A percentile compares a stretch with the other conserved stretches of the same genome.
Conservation (phyloP, 2,797 vertebrate genomes). For the Rhyacichthys aspro region DNA sequence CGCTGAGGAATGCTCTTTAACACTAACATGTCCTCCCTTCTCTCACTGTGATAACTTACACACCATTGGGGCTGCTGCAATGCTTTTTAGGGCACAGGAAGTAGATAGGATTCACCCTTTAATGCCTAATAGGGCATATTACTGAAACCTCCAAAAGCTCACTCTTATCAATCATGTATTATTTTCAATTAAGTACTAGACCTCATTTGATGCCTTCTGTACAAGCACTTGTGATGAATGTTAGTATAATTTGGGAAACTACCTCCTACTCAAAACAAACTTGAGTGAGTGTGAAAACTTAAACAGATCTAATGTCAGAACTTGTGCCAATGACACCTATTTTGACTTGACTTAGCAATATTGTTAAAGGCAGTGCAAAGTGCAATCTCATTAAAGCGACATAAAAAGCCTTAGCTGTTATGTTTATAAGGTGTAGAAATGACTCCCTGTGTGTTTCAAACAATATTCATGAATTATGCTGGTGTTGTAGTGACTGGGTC, state of each 20-base stretch:
- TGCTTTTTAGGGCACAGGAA: conserved; percentile 27
- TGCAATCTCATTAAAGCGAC: conserved; percentile 16
- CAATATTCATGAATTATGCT: too few relatives aligned
- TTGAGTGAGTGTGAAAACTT: conserved; percentile 12
- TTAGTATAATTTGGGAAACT: conserved; percentile 10
- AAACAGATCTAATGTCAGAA: conserved; percentile 13
- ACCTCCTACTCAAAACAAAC: conserved; percentile 9
- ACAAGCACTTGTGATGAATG: conserved; percentile 8
- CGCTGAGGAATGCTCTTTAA: conserved; percentile 72
- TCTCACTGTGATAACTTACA: conserved; percentile 57
- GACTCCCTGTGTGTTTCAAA: too few relatives aligned
- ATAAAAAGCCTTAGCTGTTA: conserved; percentile 1
- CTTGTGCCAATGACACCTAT: conserved; percentile 8
- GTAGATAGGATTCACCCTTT: conserved; percentile 11
- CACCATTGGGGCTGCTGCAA: conserved; percentile 30
- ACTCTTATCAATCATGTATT: too few relatives aligned
- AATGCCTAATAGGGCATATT: conserved; percentile 12
- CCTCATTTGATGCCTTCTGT: conserved; percentile 13
- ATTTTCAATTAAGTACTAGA: background rate
- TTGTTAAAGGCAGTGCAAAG: conserved; percentile 25
- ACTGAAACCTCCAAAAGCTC: background rate
- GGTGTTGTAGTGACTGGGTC: too few relatives aligned
- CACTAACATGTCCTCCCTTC: conserved; percentile 74
- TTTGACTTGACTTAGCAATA: conserved; percentile 16
- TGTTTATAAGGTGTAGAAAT: background rate